Conservation (phyloP, 2,113 vertebrate species). For the Callionymus lyra region DNA sequence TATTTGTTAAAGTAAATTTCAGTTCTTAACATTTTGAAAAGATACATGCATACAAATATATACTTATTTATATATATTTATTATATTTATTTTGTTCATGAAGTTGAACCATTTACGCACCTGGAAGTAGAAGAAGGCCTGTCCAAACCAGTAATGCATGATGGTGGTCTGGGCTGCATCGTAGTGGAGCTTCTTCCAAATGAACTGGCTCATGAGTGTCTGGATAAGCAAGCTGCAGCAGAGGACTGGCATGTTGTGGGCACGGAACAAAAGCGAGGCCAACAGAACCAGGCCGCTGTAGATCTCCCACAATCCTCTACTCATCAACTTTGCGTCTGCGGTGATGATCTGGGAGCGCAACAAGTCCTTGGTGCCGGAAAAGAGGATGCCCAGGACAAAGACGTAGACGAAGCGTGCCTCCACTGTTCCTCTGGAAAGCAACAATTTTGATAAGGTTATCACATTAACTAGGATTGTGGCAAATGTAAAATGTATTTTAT, state of each 20-base stretch:
- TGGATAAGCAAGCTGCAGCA: slow-evolving; percentile 81
- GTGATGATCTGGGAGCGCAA: slow-evolving; percentile 78
- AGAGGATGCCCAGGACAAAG: slow-evolving; percentile 89
- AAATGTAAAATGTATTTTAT: not conserved
- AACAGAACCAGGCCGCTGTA: slow-evolving; percentile 82
- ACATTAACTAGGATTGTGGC: too few species aligned
- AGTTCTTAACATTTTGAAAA: too few species aligned
- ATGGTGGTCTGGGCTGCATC: slow-evolving; percentile 79
- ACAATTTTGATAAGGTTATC: too few species aligned
- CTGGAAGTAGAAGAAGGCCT: slow-evolving; percentile 97
- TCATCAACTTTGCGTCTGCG: slow-evolving; percentile 58
- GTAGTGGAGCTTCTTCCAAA: slow-evolving; percentile 82
- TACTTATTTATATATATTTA: not conserved
- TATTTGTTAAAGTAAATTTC: too few species aligned
- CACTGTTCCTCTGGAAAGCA: slow-evolving; percentile 76
- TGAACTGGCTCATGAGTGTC: slow-evolving; percentile 73
- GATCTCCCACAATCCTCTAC: slow-evolving; percentile 83
- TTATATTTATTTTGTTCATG: not conserved
- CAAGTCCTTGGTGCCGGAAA: slow-evolving; percentile 84
- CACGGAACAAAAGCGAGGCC: slow-evolving; percentile 77
- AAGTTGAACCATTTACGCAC: slow-evolving; percentile 53
- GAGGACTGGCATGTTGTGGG: slow-evolving; percentile 88
- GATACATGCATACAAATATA: not conserved
- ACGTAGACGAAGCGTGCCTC: slow-evolving; percentile 92
- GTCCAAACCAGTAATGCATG: slow-evolving; percentile 97